Conservation (phyloP, 2,113 vertebrate genomes). For the Sander lucioperca region DNA sequence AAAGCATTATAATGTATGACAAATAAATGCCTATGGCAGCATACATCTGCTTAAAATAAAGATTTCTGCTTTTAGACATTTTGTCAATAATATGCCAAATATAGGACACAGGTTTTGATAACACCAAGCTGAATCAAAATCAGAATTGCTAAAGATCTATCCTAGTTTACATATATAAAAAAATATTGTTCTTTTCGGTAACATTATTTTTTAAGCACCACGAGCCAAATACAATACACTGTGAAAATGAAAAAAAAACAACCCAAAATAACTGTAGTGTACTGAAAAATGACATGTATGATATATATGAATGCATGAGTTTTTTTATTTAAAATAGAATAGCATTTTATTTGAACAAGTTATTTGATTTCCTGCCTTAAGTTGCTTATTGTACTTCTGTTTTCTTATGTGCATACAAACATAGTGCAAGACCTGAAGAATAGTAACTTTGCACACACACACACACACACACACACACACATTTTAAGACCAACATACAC, state of each 20-base stretch:
- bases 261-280: too few species aligned
- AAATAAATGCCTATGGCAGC: background rate
- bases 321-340: too few species aligned
- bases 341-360: background rate
- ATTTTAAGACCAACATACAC: background rate
- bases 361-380: background rate
- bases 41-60: too few species aligned
- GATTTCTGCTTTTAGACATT: background rate
- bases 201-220: background rate
- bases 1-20: background rate
- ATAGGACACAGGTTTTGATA: background rate
- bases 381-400: background rate
- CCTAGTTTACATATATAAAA: background rate
- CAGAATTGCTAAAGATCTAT: background rate
- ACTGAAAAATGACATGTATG: background rate
- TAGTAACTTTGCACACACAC: background rate
- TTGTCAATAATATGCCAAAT: background rate
- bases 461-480: background rate
- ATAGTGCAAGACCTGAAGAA: constrained; percentile 6
- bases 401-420: constrained; percentile 8
- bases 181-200: background rate
- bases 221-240: background rate
- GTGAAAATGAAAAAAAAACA: background rate
- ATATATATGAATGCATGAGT: too few species aligned
- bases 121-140: background rate